A percentile compares a stretch with the other conserved stretches of the same genome.
Evolutionary conservation across 2,113 vertebrate species (phyloP).

Genomic region (Rutilus rutilus): DNA sequence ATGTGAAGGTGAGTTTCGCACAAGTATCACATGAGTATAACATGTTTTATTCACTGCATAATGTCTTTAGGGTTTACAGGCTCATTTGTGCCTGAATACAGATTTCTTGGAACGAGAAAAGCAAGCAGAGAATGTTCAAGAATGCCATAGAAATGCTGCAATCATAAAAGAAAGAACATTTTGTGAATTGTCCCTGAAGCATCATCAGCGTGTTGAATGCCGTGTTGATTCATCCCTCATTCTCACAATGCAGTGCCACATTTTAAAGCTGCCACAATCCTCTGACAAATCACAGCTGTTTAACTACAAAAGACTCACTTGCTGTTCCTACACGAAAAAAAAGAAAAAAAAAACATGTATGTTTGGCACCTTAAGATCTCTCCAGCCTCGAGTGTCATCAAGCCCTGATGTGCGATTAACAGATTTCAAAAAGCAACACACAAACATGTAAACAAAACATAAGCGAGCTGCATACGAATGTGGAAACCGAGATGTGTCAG

Average conservation of each 20-base stretch:
- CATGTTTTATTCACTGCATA: not conserved
- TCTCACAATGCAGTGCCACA: conserved; percentile 38
- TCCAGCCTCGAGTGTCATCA: conserved; percentile 17
- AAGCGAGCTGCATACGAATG: conserved; percentile 48
- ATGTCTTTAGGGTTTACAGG: conserved; percentile 1
- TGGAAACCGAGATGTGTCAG: conserved; percentile 44
- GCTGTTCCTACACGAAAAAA: not conserved
- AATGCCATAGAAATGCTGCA: conserved; percentile 42
- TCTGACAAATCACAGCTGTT: conserved; percentile 44
- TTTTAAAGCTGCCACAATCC: not conserved
- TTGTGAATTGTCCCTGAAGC: conserved; percentile 55
- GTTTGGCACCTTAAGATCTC: conserved; percentile 31
- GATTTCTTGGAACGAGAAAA: not conserved
- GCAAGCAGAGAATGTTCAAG: not conserved
- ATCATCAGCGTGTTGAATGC: conserved; percentile 56
- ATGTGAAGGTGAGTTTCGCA: no score
- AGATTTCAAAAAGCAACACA: conserved; percentile 46
- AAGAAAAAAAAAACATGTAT: not conserved
- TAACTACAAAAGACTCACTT: conserved; percentile 30
- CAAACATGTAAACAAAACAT: conserved; percentile 60
- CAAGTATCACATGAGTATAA: not conserved
- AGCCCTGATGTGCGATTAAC: conserved; percentile 48
- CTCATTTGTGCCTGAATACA: not conserved
- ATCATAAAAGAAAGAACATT: conserved; percentile 53
- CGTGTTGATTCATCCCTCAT: conserved; percentile 59